Base-by-base conservation (phyloP, 2,888 invertebrate genomes). In the Hemaris fuciformis region DNA sequence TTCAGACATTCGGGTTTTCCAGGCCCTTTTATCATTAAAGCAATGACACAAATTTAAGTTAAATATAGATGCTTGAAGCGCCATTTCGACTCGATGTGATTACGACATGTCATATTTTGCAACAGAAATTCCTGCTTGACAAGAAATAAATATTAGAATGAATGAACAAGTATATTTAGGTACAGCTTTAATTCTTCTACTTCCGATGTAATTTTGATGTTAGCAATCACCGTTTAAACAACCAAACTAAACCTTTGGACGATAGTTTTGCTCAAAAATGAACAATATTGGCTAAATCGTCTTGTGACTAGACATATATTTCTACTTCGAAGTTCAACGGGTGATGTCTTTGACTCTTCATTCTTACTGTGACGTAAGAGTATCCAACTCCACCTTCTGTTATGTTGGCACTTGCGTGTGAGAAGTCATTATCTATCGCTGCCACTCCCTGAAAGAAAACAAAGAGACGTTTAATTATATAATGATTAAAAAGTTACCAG, bases 291-390 rank as follows among this genome's bases (percentile, higher is more conserved):
- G 45, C 45, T 23, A 10, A 45, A 2, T 7, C 10, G 18, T 10
- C 18, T 34, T 15, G 43, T 45, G 25, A 41, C 68, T 85, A 91
- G 56, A 88, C 83, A 66, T 91, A 92, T 59, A 92, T 87, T 77
- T 92, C 92, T 2, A 92, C 83, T 77, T 92, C 91, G 59, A 89
- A 91, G 73, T 92, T 92, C 18, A 92, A 73, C 0, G 91, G 92
- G 60, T 92, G 91, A 64, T 89, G 89, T 56, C 91, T 80, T 63
- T 92, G 91, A 48, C 91, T 88, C 70, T 92, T 92, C 92, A 92
- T 91, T 61, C 92, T 79, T 20, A 92, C 83, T 46, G 91, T 91
- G 64, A 89, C 91, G 63, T 84, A 69, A 10, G 81, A 79, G 66
- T 62, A 82, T 1, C 92, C 92, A 0, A 91, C 89, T 2, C 91